phyloP scores from a whole-genome alignment of 2,797 vertebrate genomes.

The Anabas testudineus region DNA sequence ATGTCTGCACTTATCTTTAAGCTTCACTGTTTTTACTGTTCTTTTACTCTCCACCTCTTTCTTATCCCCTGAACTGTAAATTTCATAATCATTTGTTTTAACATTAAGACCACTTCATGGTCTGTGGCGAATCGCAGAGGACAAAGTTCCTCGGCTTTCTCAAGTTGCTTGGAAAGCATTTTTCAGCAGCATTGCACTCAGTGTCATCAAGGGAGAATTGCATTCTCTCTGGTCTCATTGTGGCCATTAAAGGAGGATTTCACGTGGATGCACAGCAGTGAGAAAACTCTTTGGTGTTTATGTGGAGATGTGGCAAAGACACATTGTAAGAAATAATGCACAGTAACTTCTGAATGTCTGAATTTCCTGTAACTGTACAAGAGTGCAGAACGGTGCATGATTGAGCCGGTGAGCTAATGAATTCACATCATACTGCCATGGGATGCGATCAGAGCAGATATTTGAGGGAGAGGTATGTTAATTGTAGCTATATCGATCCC shows the following conservation, averaged over 20 bases:
- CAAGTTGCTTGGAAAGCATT: slow-evolving; percentile 9
- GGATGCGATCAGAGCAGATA: neutral
- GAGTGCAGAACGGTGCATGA: slow-evolving; percentile 15
- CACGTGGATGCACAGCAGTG: slow-evolving; percentile 41
- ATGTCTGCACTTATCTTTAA: slow-evolving; percentile 25
- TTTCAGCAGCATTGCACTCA: slow-evolving; percentile 32
- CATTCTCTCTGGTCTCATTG: slow-evolving; percentile 56
- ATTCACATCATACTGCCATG: neutral
- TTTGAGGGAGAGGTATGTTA: slow-evolving; percentile 15
- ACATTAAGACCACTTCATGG: slow-evolving; percentile 16
- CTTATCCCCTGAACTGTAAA: neutral
- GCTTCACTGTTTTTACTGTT: neutral
- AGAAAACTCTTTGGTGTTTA: slow-evolving; percentile 39
- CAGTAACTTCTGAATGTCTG: slow-evolving; percentile 23
- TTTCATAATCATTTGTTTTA: slow-evolving; percentile 11
- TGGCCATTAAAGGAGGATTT: slow-evolving; percentile 64
- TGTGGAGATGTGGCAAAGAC: slow-evolving; percentile 47
- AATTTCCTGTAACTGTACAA: slow-evolving; percentile 7
- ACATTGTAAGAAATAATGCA: slow-evolving; percentile 45
- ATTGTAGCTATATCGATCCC: slow-evolving; percentile 25
- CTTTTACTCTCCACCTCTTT: neutral
- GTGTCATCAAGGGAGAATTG: slow-evolving; percentile 27
- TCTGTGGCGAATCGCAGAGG: neutral
- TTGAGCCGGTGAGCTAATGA: slow-evolving; percentile 6
- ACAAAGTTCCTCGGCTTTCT: neutral